phyloP scores from a whole-genome alignment of 2,113 vertebrate species.

The Lonchura striata region DNA sequence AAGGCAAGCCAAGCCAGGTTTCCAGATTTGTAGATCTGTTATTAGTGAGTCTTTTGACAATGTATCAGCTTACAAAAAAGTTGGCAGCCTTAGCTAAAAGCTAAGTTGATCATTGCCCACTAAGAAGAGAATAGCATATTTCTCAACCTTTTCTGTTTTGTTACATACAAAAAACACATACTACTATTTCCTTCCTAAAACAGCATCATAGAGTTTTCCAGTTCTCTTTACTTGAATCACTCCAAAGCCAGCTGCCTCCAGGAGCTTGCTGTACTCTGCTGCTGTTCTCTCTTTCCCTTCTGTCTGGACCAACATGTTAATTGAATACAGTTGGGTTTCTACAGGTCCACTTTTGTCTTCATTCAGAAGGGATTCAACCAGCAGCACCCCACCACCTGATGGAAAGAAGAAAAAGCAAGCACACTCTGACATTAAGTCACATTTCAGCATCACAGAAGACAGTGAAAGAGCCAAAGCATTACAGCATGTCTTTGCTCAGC shows the following conservation, averaged over 20 bases:
- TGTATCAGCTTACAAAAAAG: background rate
- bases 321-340: conserved; percentile 78
- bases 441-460: background rate
- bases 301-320: conserved; percentile 90
- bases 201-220: conserved; percentile 79
- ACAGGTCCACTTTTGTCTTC: conserved; percentile 80
- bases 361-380: conserved; percentile 80
- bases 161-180: background rate
- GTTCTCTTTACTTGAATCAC: conserved; percentile 68
- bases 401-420: background rate
- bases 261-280: conserved; percentile 75
- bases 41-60: background rate
- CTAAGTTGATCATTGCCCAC: background rate
- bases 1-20: background rate
- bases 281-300: conserved; percentile 82
- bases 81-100: background rate
- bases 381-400: conserved; percentile 79
- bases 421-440: background rate
- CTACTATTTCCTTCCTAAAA: conserved; percentile 77
- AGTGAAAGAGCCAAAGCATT: background rate
- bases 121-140: background rate
- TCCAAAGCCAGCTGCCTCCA: conserved; percentile 78
- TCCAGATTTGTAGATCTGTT: background rate
- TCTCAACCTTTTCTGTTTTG: background rate
- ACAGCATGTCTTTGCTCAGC: background rate